A percentile compares a stretch with the other conserved stretches of the same genome.
phyloP scores from a whole-genome alignment of 1,140 invertebrate species.

The Armadillidium nasatum region DNA sequence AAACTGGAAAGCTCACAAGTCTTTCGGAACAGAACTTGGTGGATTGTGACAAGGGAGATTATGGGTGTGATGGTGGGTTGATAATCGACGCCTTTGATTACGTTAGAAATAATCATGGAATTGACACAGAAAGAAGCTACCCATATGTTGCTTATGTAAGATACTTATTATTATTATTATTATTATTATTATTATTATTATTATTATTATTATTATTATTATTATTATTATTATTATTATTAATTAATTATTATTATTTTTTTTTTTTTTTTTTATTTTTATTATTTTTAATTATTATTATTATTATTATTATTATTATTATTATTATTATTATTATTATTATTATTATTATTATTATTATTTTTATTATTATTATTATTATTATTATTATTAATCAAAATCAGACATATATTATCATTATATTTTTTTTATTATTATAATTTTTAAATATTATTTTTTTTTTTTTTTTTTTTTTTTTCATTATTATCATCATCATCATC shows the following conservation, averaged over 20 bases:
- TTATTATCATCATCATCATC: too few species aligned
- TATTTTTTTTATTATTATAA: too few species aligned
- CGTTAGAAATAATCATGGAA: background rate
- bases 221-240: too few species aligned
- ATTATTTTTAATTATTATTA: too few species aligned
- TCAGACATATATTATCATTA: too few species aligned
- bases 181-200: too few species aligned
- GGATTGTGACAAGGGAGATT: background rate
- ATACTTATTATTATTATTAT: background rate
- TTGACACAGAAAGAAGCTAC: background rate
- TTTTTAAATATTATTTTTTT: too few species aligned
- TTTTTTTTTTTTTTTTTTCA: background rate
- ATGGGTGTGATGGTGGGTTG: background rate
- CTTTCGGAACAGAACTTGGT: slow-evolving; percentile 18
- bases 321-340: background rate
- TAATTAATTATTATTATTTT: too few species aligned
- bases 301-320: too few species aligned
- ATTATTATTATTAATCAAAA: too few species aligned
- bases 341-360: background rate
- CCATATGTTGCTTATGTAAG: background rate
- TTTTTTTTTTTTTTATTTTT: background rate
- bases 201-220: too few species aligned
- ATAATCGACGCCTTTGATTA: background rate
- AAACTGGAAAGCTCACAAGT: background rate
- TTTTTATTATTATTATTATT: too few species aligned